Percentiles rank a stretch among this genome's conserved stretches.
Conservation (phyloP, 2,113 vertebrate genomes). For the Corynorhinus townsendii region DNA sequence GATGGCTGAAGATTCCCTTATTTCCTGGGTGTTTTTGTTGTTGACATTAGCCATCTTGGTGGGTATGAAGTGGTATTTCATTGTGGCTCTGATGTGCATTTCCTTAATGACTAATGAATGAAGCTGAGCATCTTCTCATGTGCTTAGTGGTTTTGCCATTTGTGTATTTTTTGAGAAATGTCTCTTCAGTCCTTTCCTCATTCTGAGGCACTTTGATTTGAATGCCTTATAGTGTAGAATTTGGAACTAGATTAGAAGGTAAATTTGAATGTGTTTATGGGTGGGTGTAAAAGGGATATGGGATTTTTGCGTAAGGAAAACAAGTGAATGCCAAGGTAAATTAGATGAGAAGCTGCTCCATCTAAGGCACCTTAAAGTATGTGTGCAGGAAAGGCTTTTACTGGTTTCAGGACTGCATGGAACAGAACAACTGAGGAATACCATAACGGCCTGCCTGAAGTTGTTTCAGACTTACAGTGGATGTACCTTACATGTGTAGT, state of each 20-base stretch:
- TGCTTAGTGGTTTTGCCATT: background rate
- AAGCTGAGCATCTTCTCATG: background rate
- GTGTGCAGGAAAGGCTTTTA: background rate
- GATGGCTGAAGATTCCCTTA: background rate
- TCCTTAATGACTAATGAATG: background rate
- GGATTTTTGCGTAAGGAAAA: background rate
- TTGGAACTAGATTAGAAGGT: background rate
- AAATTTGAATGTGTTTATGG: background rate
- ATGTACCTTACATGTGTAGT: background rate
- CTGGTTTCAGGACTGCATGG: background rate
- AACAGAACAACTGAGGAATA: background rate
- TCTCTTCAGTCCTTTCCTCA: background rate
- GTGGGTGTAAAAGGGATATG: background rate
- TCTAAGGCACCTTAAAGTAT: background rate
- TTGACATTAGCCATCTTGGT: background rate
- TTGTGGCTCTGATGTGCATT: background rate
- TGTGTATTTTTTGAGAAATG: background rate
- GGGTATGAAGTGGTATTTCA: background rate
- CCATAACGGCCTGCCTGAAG: background rate
- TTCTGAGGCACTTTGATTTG: conserved; percentile 21
- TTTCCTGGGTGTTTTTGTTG: background rate
- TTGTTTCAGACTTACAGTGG: background rate
- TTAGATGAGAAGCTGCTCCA: background rate
- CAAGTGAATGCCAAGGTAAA: background rate
- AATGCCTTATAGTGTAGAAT: background rate